Conservation (phyloP, 1,140 invertebrate genomes). For the Bombus pascuorum region DNA sequence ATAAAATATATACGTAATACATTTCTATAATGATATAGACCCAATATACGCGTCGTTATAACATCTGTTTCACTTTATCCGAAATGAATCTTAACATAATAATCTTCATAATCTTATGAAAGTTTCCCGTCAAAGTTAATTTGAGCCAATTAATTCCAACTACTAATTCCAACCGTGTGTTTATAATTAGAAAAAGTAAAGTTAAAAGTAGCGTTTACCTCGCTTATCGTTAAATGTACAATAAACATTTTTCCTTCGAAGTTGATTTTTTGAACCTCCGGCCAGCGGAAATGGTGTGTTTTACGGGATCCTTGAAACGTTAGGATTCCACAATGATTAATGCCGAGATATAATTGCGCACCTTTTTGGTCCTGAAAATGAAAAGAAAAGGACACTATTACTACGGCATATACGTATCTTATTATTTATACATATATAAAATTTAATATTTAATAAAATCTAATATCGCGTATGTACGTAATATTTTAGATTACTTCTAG, state of each 20-base stretch:
- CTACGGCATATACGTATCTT: background rate
- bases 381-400: background rate
- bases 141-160: background rate
- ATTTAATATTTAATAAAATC: too few relatives aligned
- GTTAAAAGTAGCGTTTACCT: conserved; percentile 80
- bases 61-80: background rate
- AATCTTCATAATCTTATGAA: background rate
- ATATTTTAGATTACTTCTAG: background rate
- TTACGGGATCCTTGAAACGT: conserved; percentile 96
- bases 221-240: conserved; percentile 91
- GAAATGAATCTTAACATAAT: background rate
- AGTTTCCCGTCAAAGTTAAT: background rate
- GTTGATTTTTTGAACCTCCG: conserved; percentile 96
- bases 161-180: background rate
- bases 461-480: too few relatives aligned
- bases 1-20: background rate
- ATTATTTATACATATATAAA: background rate
- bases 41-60: background rate
- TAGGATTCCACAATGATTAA: conserved; percentile 96
- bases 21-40: background rate
- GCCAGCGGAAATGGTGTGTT: conserved; percentile 97
- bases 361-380: conserved; percentile 91
- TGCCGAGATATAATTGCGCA: conserved; percentile 95
- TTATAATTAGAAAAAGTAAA: background rate
- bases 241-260: conserved; percentile 99